Evolutionary conservation across 2,113 vertebrate species (phyloP), one percentile per base, ranked within the genome.

Genomic region (Rhinolophus ferrumequinum): DNA sequence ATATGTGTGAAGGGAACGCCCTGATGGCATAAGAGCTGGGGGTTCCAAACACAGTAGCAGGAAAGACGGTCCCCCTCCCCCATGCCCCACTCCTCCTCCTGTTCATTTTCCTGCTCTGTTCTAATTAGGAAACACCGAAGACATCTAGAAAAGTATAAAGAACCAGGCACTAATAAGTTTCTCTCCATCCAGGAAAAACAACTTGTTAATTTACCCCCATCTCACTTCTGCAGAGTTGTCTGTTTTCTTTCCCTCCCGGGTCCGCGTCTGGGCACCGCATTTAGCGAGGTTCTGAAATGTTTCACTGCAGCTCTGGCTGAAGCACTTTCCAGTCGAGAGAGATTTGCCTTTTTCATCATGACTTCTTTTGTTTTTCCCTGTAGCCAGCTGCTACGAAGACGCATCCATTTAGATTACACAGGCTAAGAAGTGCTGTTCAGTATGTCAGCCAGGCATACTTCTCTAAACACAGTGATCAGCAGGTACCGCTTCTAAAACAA

Each of bases 321-420:
- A 0, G 2, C 16, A 4, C 88, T 73, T 69, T 41, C 22, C 19
- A 28, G 70, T n/a, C 64, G 33, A 35, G 82, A 85, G 84, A 90
- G 72, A 93, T 77, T 52, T 41, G 91, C 83, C 85, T 86, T 87
- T 93, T 88, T 50, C 54, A 47, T 72, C n/a, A 12, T 0, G 67
- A 64, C 22, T 75, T 83, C 93, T 95, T 95, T 90, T 86, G 92
- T 95, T 93, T 95, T 80, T 83, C 92, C 89, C 87, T 9, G n/a
- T 54, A 90, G 88, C 90, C 94, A 88, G 92, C 92, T 72, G 82
- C 96, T 86, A 11, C 70, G 41, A 79, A 92, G 93, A 96, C 30
- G 69, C 91, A 56, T 97, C 96, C 26, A 38, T 94, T 93, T 58
- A 93, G 93, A 92, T 94, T 35, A 96, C 90, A 86, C 70, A 24